These are phyloP conservation scores for Eucidaris tribuloides DNA, from an alignment of 35 echinoderm and acorn worm genomes.

Conservation along the genomic window DNA sequence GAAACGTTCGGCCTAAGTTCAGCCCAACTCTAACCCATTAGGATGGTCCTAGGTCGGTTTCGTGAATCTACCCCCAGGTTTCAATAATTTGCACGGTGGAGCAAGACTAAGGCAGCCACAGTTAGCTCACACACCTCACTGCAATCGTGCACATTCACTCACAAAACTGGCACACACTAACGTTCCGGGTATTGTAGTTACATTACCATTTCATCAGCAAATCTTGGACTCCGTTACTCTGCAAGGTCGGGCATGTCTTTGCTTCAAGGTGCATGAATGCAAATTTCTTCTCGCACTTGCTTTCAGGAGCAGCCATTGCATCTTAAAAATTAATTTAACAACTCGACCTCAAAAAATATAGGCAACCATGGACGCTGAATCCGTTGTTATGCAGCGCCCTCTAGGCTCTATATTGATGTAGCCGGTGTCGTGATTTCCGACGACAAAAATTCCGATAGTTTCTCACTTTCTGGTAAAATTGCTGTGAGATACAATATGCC, in stretches of 20 bases:
- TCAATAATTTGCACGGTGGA: too few relatives aligned
- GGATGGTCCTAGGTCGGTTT: too few relatives aligned
- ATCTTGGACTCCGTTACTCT: slow-evolving; percentile 4
- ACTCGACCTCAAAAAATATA: background rate
- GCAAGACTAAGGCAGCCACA: background rate
- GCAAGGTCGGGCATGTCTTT: background rate
- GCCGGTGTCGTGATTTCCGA: background rate
- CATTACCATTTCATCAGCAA: slow-evolving; percentile 35
- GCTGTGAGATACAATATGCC: background rate
- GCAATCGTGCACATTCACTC: background rate
- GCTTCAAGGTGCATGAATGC: background rate
- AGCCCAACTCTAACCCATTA: too few relatives aligned
- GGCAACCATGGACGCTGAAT: background rate
- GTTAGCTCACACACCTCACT: background rate
- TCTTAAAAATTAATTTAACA: background rate
- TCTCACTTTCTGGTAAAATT: too few relatives aligned
- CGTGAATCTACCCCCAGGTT: too few relatives aligned
- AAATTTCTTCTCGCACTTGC: slow-evolving; percentile 3
- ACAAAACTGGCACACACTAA: background rate
- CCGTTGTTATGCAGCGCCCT: background rate
- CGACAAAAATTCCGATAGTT: background rate
- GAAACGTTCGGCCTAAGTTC: too few relatives aligned
- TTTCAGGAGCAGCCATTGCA: background rate
- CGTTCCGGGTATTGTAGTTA: background rate
- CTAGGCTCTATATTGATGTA: background rate